Percentiles rank a stretch among this genome's conserved stretches.
phyloP scores from a whole-genome alignment of 30 jellyfish, hydroid and myxozoan genomes.

The Pelagia noctiluca region DNA sequence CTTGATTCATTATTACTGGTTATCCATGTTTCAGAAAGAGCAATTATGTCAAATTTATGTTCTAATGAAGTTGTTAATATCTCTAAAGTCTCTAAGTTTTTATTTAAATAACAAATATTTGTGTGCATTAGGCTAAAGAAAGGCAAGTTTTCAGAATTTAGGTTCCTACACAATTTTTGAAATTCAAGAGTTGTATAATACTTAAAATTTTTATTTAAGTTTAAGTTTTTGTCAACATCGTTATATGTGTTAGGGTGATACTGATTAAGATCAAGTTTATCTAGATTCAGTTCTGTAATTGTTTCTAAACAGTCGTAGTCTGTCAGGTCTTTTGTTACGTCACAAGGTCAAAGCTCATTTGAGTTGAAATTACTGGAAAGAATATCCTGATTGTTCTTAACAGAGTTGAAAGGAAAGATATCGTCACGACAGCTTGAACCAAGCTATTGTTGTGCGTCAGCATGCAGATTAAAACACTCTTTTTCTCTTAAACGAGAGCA shows the following conservation, averaged over 20 bases:
- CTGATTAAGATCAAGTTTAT: slow-evolving; percentile 20
- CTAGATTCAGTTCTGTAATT: slow-evolving; percentile 40
- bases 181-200: slow-evolving; percentile 35
- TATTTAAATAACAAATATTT: slow-evolving; percentile 34
- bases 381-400: slow-evolving; percentile 18
- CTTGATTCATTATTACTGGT: background rate
- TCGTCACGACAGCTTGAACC: slow-evolving; percentile 15
- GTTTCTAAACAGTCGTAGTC: slow-evolving; percentile 37
- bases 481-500: slow-evolving; percentile 18
- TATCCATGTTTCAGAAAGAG: slow-evolving; percentile 29
- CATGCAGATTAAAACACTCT: background rate
- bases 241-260: slow-evolving; percentile 39
- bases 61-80: slow-evolving; percentile 24
- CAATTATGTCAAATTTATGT: slow-evolving; percentile 51
- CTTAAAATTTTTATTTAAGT: slow-evolving; percentile 33
- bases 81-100: slow-evolving; percentile 28
- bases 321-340: slow-evolving; percentile 41
- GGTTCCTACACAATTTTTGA: slow-evolving; percentile 17
- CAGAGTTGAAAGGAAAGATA: slow-evolving; percentile 41
- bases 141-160: background rate
- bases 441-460: slow-evolving; percentile 35
- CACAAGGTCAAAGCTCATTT: slow-evolving; percentile 39
- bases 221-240: slow-evolving; percentile 34
- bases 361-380: slow-evolving; percentile 38
- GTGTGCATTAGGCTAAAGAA: slow-evolving; percentile 36